These are phyloP conservation scores for Zaprionus nigranus DNA, from an alignment of 1,140 invertebrate species.

Conservation along the genomic window DNA sequence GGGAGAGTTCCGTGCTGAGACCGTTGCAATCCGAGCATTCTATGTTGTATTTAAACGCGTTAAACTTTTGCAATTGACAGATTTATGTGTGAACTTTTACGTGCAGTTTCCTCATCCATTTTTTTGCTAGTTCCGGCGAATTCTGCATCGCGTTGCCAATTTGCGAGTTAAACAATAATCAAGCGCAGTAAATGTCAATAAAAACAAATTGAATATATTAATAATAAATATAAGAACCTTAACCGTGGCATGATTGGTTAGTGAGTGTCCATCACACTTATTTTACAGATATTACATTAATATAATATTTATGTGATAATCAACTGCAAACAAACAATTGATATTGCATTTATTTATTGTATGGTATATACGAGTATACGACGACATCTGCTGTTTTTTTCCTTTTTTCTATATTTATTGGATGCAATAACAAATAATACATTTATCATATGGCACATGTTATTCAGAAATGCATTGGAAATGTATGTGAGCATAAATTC, in stretches of 20 bases:
- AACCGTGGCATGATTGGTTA: slow-evolving; percentile 25
- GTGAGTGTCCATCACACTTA: not conserved
- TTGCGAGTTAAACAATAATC: slow-evolving; percentile 37
- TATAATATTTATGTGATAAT: slow-evolving; percentile 22
- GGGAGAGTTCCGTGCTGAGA: not conserved
- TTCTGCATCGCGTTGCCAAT: slow-evolving; percentile 12
- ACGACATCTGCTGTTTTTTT: slow-evolving; percentile 18
- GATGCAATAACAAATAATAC: slow-evolving; percentile 45
- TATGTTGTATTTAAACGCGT: slow-evolving; percentile 57
- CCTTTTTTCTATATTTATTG: slow-evolving; percentile 14
- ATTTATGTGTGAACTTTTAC: slow-evolving; percentile 56
- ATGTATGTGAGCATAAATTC: slow-evolving; percentile 25
- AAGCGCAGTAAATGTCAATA: slow-evolving; percentile 26
- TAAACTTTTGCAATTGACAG: slow-evolving; percentile 78
- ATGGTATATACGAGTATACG: not conserved
- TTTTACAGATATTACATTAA: slow-evolving; percentile 1
- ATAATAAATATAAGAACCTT: not conserved
- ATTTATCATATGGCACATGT: slow-evolving; percentile 49
- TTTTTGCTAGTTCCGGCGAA: not conserved
- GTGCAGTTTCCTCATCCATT: slow-evolving; percentile 1
- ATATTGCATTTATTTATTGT: slow-evolving; percentile 45
- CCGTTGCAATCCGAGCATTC: slow-evolving; percentile 4
- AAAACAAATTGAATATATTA: slow-evolving; percentile 40
- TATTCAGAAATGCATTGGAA: slow-evolving; percentile 38
- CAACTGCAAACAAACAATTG: slow-evolving; percentile 32